These are phyloP conservation scores for Rhombomys opimus DNA, from an alignment of 2,113 vertebrate species.

Conservation along the genomic window DNA sequence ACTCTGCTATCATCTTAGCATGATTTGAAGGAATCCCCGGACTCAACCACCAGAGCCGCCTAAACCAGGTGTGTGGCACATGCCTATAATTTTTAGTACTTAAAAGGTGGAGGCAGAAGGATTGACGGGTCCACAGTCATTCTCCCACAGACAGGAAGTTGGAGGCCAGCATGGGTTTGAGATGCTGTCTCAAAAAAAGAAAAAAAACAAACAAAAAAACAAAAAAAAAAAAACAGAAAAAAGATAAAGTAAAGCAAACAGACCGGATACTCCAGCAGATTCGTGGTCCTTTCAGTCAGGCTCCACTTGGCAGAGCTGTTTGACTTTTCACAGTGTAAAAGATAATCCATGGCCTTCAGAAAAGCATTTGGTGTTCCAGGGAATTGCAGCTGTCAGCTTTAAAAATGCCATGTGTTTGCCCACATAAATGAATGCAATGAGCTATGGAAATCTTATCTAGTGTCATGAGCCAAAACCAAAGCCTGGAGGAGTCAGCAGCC, in stretches of 20 bases:
- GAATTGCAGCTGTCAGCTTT: conserved; percentile 79
- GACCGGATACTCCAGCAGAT: neutral
- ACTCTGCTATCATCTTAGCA: neutral
- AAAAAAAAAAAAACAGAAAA: too few relatives aligned
- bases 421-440: conserved; percentile 73
- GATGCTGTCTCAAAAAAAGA: neutral
- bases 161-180: neutral
- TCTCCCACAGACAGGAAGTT: too few relatives aligned
- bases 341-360: conserved; percentile 43
- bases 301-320: neutral
- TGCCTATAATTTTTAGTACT: neutral
- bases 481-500: neutral
- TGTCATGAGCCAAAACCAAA: conserved; percentile 35
- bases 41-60: neutral
- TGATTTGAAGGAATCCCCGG: neutral
- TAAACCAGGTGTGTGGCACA: neutral
- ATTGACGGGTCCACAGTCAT: neutral
- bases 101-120: neutral
- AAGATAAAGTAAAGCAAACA: too few relatives aligned
- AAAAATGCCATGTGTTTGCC: conserved; percentile 76
- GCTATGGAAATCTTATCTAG: conserved; percentile 73
- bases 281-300: neutral
- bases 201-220: neutral
- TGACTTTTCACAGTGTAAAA: conserved; percentile 63
- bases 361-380: conserved; percentile 67